Base-by-base conservation (phyloP, 2,888 invertebrate genomes). In the Ophion slaviceki region DNA sequence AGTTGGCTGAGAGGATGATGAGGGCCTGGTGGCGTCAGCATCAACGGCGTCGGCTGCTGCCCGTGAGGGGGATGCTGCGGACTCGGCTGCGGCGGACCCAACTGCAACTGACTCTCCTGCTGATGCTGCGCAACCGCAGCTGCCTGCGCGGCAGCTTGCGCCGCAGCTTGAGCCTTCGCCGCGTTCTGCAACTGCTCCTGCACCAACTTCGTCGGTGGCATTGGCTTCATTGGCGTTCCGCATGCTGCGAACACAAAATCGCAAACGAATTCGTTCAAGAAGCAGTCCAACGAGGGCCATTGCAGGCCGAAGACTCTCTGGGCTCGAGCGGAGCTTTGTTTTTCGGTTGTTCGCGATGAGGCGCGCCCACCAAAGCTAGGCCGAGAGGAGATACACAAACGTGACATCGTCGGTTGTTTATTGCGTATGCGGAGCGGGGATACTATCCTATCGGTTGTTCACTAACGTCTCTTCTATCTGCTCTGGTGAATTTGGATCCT, bases 131-230 rank as follows among this genome's bases (percentile, higher is more conserved):
- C 87, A 59, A 86, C 87, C 14, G 90, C 91, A 47, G 68, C 74
- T 90, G 91, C 91, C 67, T 92, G 92, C 0, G 93, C 93, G 3
- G 93, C 93, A 8, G 93, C 93, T 32, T 93, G 93, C 0, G 91
- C 91, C 8, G 93, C 93, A 0, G 94, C 94, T 74, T 94, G 93
- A 2, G 94, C 93, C 66, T 93, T 93, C 4, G 94, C 94, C 2
- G 92, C 93, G 67, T 93, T 94, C 61, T 94, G 94, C 36, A 94
- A 89, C 64, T 94, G 94, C 76, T 94, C 94, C 80, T 94, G 94
- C 4, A 97, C 95, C 96, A 97, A 96, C 92, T 97, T 97, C 84
- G 96, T 96, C 47, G 97, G 96, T 74, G 97, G 96, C 96, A 97
- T 96, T 75, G 97, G 97, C 90, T 96, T 97, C 95, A 95, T 96